Conservation (phyloP, 2,797 vertebrate genomes). For the Lepidocolaptes lacrymiger region DNA sequence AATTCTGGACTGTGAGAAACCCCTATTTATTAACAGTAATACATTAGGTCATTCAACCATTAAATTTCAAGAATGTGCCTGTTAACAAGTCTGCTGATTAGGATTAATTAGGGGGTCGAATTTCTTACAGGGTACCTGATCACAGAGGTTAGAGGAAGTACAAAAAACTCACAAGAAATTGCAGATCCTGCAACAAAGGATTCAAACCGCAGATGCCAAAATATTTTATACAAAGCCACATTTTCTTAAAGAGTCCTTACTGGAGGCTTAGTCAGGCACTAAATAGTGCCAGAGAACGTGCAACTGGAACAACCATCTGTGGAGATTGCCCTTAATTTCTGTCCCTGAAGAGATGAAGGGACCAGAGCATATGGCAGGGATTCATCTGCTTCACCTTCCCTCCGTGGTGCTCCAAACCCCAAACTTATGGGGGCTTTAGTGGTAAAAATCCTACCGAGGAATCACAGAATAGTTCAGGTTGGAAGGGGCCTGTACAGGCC, state of each 20-base stretch:
- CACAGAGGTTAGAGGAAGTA: neutral
- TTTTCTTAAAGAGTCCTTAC: neutral
- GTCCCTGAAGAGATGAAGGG: neutral
- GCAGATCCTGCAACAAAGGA: neutral
- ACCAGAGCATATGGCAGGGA: neutral
- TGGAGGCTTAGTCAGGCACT: neutral
- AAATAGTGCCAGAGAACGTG: neutral
- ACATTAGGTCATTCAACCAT: neutral
- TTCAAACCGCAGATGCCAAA: neutral
- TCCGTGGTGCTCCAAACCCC: neutral
- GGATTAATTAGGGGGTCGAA: slow-evolving; percentile 7
- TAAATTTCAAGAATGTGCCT: neutral
- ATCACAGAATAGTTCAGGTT: neutral
- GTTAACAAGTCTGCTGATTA: slow-evolving; percentile 20
- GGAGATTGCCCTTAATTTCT: neutral
- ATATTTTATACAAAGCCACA: neutral
- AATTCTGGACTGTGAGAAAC: neutral
- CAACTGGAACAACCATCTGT: neutral
- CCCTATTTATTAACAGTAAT: neutral
- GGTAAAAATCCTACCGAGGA: neutral
- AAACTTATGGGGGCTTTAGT: fast-evolving
- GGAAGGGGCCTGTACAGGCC: neutral
- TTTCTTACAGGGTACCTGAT: slow-evolving; percentile 2
- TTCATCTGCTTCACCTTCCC: neutral
- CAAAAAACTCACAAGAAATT: neutral